Conservation (phyloP, 1,140 invertebrate species). For the Drosophila busckii region DNA sequence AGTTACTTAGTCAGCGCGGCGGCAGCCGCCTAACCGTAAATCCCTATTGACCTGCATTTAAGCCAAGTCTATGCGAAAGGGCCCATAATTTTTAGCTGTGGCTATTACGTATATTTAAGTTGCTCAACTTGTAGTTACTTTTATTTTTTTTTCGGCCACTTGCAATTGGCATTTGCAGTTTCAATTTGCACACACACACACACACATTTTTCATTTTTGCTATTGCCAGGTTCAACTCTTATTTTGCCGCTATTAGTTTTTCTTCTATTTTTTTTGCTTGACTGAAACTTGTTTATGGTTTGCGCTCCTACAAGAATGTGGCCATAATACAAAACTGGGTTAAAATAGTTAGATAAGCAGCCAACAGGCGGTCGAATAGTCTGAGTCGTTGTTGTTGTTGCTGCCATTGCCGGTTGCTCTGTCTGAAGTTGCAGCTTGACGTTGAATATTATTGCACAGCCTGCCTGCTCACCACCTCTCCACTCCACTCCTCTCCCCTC, state of each 20-base stretch:
- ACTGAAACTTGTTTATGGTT: constrained; percentile 48
- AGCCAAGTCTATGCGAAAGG: constrained; percentile 19
- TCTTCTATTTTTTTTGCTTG: constrained; percentile 29
- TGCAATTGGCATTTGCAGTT: constrained; percentile 48
- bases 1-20: constrained; percentile 25
- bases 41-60: constrained; percentile 34
- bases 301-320: constrained; percentile 49
- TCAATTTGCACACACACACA: constrained; percentile 40
- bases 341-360: constrained; percentile 49
- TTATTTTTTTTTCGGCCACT: constrained; percentile 2
- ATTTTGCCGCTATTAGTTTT: constrained; percentile 5
- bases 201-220: constrained; percentile 2
- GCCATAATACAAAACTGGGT: constrained; percentile 47
- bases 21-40: constrained; percentile 34
- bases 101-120: neutral
- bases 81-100: neutral
- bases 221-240: constrained; percentile 10
- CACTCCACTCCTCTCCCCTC: too few relatives aligned
- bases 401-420: constrained; percentile 21
- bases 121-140: constrained; percentile 3
- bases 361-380: constrained; percentile 23
- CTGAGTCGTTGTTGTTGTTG: constrained; percentile 7
- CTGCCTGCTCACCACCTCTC: constrained; percentile 2
- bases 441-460: constrained; percentile 33
- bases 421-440: constrained; percentile 36